Evolutionary conservation across 2,888 invertebrate species (phyloP), one percentile per base, ranked within the genome.

Genomic region (Antheraea assamensis): DNA sequence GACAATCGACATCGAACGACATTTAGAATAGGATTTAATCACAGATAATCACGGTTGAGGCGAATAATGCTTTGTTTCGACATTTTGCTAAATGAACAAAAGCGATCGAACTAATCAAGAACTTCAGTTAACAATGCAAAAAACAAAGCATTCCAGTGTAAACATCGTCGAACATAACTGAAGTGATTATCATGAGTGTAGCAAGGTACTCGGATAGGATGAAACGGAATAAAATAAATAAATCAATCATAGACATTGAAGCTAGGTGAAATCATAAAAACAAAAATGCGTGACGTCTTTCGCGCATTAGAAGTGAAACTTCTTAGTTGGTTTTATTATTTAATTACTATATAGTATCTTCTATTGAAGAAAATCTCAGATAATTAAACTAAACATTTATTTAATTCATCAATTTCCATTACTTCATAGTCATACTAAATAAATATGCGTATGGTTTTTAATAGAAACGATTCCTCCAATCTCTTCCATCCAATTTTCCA

Each of bases 1-100:
- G 92, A 95, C 95, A 93, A 94, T 86, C 93, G 92, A 94, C 92
- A 93, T 88, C 92, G 89, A 90, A 90, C 86, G 84, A 89, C 88
- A 87, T 92, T 92, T 89, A 90, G 87, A 90, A 89, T 78, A 73
- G 55, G 73, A 68, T 73, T 70, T 70, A 86, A 82, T 82, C 80
- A 81, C 77, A 82, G 81, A 82, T 82, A 80, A 83, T 82, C 82
- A 81, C 66, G 21, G 31, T 68, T 42, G 8, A 42, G 42, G 61
- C 15, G 15, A 15, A 8, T 76, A 82, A 83, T 77, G 75, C 76
- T 80, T 82, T 81, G 82, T 77, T 80, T 78, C 75, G 70, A n/a
- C 17, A 35, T 8, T n/a, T 10, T 8, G n/a, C n/a, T 17, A 49
- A 4, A 49, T 49, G 17, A 49, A 49, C 49, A 49, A 17, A 49